Percentiles rank a stretch among this genome's conserved stretches.
phyloP scores from a whole-genome alignment of 1,140 invertebrate species.

The Drosophila suzukii region DNA sequence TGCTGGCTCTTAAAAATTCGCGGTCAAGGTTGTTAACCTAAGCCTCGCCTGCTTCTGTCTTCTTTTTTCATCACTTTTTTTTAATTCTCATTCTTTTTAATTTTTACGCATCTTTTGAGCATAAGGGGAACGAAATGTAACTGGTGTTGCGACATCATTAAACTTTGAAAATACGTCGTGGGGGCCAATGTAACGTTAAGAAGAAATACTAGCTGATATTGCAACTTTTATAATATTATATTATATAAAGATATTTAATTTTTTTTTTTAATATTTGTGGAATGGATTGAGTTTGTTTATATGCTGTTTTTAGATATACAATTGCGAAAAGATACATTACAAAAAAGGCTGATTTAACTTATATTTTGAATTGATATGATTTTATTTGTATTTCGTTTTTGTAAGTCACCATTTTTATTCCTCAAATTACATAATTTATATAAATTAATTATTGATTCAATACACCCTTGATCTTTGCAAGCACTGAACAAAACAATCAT shows the following conservation, averaged over 20 bases:
- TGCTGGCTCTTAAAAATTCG: conserved; percentile 48
- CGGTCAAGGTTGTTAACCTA: conserved; percentile 80
- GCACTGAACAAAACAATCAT: conserved; percentile 14
- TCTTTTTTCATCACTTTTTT: conserved; percentile 3
- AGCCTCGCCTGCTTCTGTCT: conserved; percentile 28
- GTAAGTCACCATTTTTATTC: not conserved
- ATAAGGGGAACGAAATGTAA: conserved; percentile 18
- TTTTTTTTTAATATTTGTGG: too few relatives aligned
- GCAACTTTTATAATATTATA: not conserved
- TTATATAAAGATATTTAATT: not conserved
- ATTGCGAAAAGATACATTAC: too few relatives aligned
- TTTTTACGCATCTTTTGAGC: conserved; percentile 58
- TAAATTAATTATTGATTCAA: not conserved
- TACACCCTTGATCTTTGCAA: conserved; percentile 7
- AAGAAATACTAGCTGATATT: not conserved
- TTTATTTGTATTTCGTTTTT: not conserved
- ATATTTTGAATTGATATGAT: not conserved
- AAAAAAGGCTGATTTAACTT: too few relatives aligned
- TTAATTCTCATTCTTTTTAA: conserved; percentile 39
- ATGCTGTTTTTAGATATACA: too few relatives aligned
- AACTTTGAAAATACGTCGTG: conserved; percentile 64
- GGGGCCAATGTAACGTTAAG: conserved; percentile 7
- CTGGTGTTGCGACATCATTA: conserved; percentile 45
- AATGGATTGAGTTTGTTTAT: too few relatives aligned
- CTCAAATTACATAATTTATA: not conserved